Evolutionary conservation across 2,113 vertebrate species (phyloP), one percentile per base, ranked within the genome.

Genomic region (Cygnus buccinator): DNA sequence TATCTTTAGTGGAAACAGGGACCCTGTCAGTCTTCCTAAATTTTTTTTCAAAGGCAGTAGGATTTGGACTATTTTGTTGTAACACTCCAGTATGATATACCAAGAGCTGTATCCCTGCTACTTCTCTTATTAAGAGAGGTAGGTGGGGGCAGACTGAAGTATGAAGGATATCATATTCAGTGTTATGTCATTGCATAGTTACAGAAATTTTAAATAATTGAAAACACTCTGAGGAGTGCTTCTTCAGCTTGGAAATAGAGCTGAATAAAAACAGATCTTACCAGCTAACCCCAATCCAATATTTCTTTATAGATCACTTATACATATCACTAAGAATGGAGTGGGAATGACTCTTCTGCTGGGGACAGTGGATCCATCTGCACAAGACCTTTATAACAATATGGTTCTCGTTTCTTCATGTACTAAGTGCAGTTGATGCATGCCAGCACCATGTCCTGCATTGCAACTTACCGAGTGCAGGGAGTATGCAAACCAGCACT

Each of bases 111-210:
- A 10, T 5, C 52, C 54, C 85, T 93, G 83, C 67, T 88, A 19
- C 79, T 90, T 81, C 86, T 94, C 55, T 61, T 90, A 0, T 35
- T 66, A 66, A 0, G 66, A 61, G 50, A 84, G 72, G 55, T 57
- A 88, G 70, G 70, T 87, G 91, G 58, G 84, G 84, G 84, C 74
- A 89, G 87, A 89, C 58, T 81, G 89, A 84, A 84, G 7, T 3
- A 5, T 25, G 59, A 44, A 94, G 70, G 77, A 48, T 93, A 81
- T 44, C 13, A 13, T 31, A 61, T 75, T 87, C 20, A 13, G 37
- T 18, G 54, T 68, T 74, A 71, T 62, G 20, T 21, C 57, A 50
- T 48, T 93, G 65, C 74, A 74, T 33, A 28, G 39, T 65, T 82
- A 68, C 48, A 78, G 58, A 72, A 71, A 61, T 39, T 72, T 2